phyloP scores from a whole-genome alignment of 2,888 invertebrate genomes.

The Adineta ricciae region DNA sequence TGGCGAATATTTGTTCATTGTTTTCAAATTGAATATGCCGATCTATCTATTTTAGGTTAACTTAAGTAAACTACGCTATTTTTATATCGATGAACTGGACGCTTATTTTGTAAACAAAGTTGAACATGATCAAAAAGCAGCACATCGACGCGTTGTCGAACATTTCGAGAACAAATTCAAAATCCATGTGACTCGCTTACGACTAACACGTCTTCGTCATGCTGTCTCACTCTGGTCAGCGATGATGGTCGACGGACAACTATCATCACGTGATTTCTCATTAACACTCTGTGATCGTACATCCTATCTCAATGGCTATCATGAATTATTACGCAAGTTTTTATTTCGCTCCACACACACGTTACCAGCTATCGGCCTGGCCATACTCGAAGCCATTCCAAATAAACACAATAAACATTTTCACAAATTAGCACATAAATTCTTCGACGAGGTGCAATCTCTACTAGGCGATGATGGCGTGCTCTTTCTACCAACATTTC shows the following conservation, averaged over 20 bases:
- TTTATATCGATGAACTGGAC: background rate
- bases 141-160: background rate
- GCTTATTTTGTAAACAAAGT: background rate
- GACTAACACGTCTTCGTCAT: constrained; percentile 18
- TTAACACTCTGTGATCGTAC: constrained; percentile 11
- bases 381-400: constrained; percentile 50
- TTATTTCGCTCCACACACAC: constrained; percentile 57
- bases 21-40: no score
- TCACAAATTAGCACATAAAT: constrained; percentile 40
- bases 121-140: background rate
- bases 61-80: background rate
- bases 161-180: constrained; percentile 20
- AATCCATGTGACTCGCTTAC: background rate
- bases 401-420: background rate
- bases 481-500: constrained; percentile 76
- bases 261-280: constrained; percentile 15
- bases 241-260: constrained; percentile 29
- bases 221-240: constrained; percentile 25
- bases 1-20: no score
- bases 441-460: constrained; percentile 53
- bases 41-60: background rate
- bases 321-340: constrained; percentile 20
- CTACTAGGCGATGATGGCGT: constrained; percentile 70
- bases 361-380: constrained; percentile 66
- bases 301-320: constrained; percentile 20